Evolutionary conservation across 2,797 vertebrate species (phyloP).

Genomic region (Poecilia picta): DNA sequence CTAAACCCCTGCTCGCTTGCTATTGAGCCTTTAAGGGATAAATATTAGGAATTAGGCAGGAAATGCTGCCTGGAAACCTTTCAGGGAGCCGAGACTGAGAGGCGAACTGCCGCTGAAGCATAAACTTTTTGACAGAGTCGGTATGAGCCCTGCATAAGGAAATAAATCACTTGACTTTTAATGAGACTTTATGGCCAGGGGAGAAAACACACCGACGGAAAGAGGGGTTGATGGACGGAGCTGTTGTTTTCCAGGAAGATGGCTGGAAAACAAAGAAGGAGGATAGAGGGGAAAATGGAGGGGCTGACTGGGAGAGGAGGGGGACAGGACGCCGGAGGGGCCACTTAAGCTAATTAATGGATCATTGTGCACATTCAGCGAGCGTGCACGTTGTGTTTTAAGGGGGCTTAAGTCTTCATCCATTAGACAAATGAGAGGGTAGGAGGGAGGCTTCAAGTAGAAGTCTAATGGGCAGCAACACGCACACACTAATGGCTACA

Average conservation of each 20-base stretch:
- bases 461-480: slow-evolving; percentile 32
- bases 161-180: slow-evolving; percentile 36
- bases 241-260: slow-evolving; percentile 24
- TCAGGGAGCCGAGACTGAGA: slow-evolving; percentile 1
- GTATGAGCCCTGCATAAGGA: background rate
- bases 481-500: slow-evolving; percentile 11
- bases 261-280: slow-evolving; percentile 11
- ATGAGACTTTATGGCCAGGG: slow-evolving; percentile 31
- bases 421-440: slow-evolving; percentile 66
- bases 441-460: slow-evolving; percentile 37
- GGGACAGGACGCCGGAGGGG: slow-evolving; percentile 31
- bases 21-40: slow-evolving; percentile 24
- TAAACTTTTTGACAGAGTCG: slow-evolving; percentile 17
- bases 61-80: slow-evolving; percentile 24
- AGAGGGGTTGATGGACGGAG: slow-evolving; percentile 18
- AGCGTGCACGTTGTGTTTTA: slow-evolving; percentile 42
- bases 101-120: slow-evolving; percentile 2
- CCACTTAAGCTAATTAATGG: slow-evolving; percentile 70
- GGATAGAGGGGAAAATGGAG: slow-evolving; percentile 4
- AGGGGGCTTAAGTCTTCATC: slow-evolving; percentile 59
- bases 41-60: slow-evolving; percentile 27
- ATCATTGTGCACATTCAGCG: slow-evolving; percentile 18
- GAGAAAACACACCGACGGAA: slow-evolving; percentile 19
- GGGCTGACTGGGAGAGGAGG: slow-evolving; percentile 1
- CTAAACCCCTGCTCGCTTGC: slow-evolving; percentile 13